Evolutionary conservation across 2,888 invertebrate genomes (phyloP), one percentile per base, ranked within the genome.

Genomic region (Dioctria rufipes): DNA sequence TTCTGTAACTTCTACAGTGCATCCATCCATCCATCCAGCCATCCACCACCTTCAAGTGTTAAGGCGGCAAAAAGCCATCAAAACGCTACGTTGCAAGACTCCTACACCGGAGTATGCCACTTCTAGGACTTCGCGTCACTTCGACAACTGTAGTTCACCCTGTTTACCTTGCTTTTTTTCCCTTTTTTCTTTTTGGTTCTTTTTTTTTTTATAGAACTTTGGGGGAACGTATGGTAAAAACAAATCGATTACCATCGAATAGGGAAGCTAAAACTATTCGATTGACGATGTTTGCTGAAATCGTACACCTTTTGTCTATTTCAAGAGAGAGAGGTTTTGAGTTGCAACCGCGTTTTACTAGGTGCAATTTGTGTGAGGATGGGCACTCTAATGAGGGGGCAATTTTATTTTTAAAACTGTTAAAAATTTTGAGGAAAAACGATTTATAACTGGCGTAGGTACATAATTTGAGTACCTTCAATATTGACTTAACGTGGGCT

Each of bases 41-140:
- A 73, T 73, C 60, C 11, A 73, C 63, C 77, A 49, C 77, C 43
- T 43, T 43, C 77, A 77, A 49, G 77, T 63, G 61, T 73, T 58
- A 73, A 60, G 73, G 73, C 73, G 73, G 73, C 60, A 61, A 73
- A 73, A 73, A 73, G 60, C 73, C 73, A 58, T 25, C 73, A 73
- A 73, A 73, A 80, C 78, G 80, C 73, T 63, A 58, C 67, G 75
- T 81, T 80, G 78, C 78, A 79, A 39, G 71, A n/a, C 60, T 60
- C 51, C 60, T 39, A 54, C 43, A 66, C 40, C 61, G 49, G 25
- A 25, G 25, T 25, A 25, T 25, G 13, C 75, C 75, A 77, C 60
- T 77, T 81, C 63, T 69, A 65, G 46, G 77, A 80, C 75, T 77
- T 81, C 80, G 77, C 69, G 2, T 25, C 25, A 25, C 25, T 25